Evolutionary conservation across 1,140 invertebrate species (phyloP).

Genomic region (Drosophila micromelanica): DNA sequence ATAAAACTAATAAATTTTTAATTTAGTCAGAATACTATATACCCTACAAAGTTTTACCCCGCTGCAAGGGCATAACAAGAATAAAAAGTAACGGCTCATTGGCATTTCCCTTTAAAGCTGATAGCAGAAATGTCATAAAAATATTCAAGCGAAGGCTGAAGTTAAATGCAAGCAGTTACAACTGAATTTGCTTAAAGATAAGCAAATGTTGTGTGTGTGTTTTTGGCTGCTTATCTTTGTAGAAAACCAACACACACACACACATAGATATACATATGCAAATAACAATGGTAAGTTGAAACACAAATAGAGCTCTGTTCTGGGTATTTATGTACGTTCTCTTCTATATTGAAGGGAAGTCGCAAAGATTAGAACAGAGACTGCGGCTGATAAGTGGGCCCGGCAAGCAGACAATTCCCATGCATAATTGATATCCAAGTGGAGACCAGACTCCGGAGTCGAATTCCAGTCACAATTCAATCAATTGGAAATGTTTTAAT

Average conservation of each 20-base stretch:
- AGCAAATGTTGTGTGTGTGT: conserved; percentile 8
- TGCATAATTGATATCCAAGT: conserved; percentile 69
- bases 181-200: conserved; percentile 27
- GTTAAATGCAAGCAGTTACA: conserved; percentile 11
- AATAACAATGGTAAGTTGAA: conserved; percentile 38
- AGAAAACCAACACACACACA: conserved; percentile 6
- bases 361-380: conserved; percentile 26
- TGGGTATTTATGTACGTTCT: background rate
- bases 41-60: background rate
- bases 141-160: background rate
- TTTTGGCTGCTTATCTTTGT: conserved; percentile 30
- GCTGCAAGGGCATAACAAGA: background rate
- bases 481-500: conserved; percentile 75
- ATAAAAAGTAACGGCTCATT: conserved; percentile 16
- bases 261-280: conserved; percentile 18
- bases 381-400: conserved; percentile 18
- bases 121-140: conserved; percentile 6
- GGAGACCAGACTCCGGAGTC: conserved; percentile 22
- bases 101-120: conserved; percentile 23
- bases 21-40: background rate
- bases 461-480: conserved; percentile 64
- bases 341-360: conserved; percentile 4
- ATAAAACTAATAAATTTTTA: background rate
- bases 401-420: conserved; percentile 31
- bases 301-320: conserved; percentile 19